These are phyloP conservation scores for Buceros bicornis DNA, from an alignment of 2,797 vertebrate genomes.

Conservation along the genomic window DNA sequence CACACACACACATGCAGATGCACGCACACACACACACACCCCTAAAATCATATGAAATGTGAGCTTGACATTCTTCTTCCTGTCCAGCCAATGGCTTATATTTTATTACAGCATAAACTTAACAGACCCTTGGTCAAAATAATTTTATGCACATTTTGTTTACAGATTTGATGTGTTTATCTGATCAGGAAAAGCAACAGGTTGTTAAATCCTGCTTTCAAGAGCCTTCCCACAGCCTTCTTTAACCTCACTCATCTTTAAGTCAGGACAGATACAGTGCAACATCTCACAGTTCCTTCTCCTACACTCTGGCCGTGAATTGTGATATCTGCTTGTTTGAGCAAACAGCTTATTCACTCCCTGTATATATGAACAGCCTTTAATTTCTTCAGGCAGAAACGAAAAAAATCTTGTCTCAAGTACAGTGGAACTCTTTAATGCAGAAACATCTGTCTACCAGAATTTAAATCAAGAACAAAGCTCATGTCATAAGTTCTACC, in stretches of 20 bases:
- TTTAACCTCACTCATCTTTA: background rate
- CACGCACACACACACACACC: background rate
- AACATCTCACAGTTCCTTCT: background rate
- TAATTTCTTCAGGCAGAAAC: background rate
- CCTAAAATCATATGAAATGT: background rate
- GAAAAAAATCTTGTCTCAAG: background rate
- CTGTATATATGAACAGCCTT: background rate
- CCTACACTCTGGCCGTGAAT: background rate
- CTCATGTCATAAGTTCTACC: background rate
- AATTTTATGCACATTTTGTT: background rate
- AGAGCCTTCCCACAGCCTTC: background rate
- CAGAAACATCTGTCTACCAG: conserved; percentile 37
- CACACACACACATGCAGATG: accelerated
- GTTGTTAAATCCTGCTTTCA: background rate
- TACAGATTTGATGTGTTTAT: background rate
- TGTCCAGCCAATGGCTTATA: background rate
- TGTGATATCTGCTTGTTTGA: background rate
- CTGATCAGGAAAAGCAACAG: background rate
- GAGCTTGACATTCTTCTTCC: background rate
- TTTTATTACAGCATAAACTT: background rate
- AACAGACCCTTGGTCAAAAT: background rate
- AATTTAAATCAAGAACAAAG: conserved; percentile 48
- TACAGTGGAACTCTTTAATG: background rate
- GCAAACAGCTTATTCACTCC: background rate
- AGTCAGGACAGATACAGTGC: accelerated